These are phyloP conservation scores for Ochropacha duplaris DNA, from an alignment of 2,888 invertebrate genomes.

Conservation along the genomic window DNA sequence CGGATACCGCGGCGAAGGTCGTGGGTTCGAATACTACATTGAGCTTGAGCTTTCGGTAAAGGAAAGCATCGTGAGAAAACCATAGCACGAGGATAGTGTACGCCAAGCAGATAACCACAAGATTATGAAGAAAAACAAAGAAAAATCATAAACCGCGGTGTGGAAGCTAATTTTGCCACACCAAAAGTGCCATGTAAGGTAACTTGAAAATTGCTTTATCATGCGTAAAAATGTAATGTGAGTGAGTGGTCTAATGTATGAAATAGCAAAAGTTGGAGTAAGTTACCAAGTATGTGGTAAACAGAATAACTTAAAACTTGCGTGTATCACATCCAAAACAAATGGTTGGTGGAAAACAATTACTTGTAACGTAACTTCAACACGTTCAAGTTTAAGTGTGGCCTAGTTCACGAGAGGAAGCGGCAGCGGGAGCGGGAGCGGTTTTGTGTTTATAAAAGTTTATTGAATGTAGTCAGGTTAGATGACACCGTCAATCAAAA, in stretches of 20 bases:
- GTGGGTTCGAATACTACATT: no score
- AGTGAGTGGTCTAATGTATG: not conserved
- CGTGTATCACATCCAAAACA: slow-evolving; percentile 22
- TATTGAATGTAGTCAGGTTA: no score
- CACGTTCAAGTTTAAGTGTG: not conserved
- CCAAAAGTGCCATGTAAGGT: not conserved
- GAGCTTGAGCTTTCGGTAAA: no score
- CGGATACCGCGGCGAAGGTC: no score
- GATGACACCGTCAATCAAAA: no score
- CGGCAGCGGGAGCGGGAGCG: not conserved
- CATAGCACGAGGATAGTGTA: no score
- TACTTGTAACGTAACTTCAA: slow-evolving; percentile 22
- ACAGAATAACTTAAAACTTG: slow-evolving; percentile 33
- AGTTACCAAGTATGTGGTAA: slow-evolving; percentile 9
- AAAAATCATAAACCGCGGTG: no score
- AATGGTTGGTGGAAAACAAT: slow-evolving; percentile 29
- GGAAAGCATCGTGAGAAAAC: no score
- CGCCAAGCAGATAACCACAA: no score
- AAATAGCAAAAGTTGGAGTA: not conserved
- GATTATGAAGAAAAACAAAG: no score
- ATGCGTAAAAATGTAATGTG: not conserved
- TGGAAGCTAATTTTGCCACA: no score
- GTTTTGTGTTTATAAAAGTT: no score
- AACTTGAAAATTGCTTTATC: not conserved
- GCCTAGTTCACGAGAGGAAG: not conserved